Conservation (phyloP, 2,888 invertebrate species). For the Netelia virgata region DNA sequence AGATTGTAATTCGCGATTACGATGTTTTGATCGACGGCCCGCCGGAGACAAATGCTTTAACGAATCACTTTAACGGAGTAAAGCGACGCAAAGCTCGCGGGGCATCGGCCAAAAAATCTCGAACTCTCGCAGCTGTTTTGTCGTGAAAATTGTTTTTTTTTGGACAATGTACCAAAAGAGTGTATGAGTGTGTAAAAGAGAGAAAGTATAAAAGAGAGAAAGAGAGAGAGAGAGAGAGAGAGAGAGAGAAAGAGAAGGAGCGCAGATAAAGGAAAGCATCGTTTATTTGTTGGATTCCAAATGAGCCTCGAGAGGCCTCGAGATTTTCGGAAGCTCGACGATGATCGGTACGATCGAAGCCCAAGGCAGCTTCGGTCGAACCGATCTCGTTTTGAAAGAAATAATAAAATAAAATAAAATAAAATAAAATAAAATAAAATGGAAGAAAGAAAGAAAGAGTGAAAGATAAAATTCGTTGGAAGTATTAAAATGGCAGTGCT, state of each 20-base stretch:
- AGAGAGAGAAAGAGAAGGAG: neutral
- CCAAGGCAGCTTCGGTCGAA: conserved; percentile 25
- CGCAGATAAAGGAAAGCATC: conserved; percentile 19
- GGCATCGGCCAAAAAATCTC: conserved; percentile 67
- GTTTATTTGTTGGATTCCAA: conserved; percentile 56
- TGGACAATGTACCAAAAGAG: conserved; percentile 32
- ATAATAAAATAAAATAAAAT: conserved; percentile 9
- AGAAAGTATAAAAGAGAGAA: too few species aligned
- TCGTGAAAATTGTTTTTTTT: conserved; percentile 33
- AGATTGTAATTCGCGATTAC: conserved; percentile 28
- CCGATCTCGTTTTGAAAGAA: conserved; percentile 43
- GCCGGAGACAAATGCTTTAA: conserved; percentile 76
- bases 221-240: too few species aligned
- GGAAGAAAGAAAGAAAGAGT: neutral
- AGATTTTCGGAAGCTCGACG: conserved; percentile 62
- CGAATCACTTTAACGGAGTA: conserved; percentile 81
- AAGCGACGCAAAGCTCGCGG: conserved; percentile 82
- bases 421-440: conserved; percentile 15
- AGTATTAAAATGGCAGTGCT: conserved; percentile 68
- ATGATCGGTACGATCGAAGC: conserved; percentile 47
- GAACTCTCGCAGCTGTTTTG: conserved; percentile 11
- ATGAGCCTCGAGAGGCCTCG: conserved; percentile 61
- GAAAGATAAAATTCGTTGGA: conserved; percentile 50
- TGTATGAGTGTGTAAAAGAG: too few species aligned
- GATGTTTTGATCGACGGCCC: conserved; percentile 34